Conservation (phyloP, 2,113 vertebrate genomes). For the Rhynchopsitta pachyrhyncha region DNA sequence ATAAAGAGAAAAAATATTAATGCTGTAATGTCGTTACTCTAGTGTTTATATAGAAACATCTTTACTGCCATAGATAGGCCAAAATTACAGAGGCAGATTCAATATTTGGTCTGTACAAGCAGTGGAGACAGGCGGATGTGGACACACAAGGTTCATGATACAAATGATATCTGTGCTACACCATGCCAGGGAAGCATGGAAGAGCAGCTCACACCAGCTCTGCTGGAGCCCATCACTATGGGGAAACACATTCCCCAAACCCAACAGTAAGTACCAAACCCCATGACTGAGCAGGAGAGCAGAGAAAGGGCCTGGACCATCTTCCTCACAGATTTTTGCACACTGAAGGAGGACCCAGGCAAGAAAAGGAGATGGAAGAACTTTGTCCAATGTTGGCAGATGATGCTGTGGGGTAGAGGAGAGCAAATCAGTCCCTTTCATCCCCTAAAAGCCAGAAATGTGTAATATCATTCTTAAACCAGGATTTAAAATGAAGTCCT, state of each 20-base stretch:
- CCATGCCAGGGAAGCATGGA: fast-evolving
- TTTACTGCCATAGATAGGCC: background rate
- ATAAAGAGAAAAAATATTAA: background rate
- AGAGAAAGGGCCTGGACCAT: background rate
- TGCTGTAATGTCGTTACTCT: background rate
- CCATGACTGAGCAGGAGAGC: background rate
- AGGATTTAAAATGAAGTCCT: background rate
- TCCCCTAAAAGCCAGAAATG: background rate
- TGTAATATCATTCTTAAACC: background rate
- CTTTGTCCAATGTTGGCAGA: background rate
- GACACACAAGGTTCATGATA: background rate
- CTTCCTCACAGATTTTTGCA: too few relatives aligned
- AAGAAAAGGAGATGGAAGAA: background rate
- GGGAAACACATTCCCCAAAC: fast-evolving
- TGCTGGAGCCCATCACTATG: fast-evolving
- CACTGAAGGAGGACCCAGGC: background rate
- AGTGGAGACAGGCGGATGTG: too few relatives aligned
- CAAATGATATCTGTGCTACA: fast-evolving
- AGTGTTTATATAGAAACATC: background rate
- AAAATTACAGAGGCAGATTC: background rate
- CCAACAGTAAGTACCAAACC: fast-evolving
- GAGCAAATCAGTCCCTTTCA: background rate
- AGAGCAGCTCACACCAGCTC: fast-evolving
- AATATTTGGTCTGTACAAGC: background rate
- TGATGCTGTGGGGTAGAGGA: too few relatives aligned